phyloP scores from a whole-genome alignment of 64 coral and sea anemone species.

The Catalaphyllia jardinei region DNA sequence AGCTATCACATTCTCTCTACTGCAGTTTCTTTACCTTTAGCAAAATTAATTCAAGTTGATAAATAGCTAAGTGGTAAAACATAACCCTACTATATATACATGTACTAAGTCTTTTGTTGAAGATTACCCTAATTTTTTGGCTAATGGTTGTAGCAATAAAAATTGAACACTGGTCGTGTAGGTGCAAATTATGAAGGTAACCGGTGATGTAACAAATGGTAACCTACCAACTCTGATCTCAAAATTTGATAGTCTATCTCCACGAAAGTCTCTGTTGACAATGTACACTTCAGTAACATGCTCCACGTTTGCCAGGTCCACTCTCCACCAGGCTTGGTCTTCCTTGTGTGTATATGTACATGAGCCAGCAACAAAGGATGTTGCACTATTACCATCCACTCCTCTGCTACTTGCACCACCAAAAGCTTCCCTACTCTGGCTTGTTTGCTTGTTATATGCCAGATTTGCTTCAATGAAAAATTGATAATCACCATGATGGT shows the following conservation, averaged over 20 bases:
- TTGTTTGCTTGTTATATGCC: too few relatives aligned
- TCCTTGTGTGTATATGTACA: neutral
- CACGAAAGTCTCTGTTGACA: neutral
- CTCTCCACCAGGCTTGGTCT: slow-evolving; percentile 21
- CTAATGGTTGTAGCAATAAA: too few relatives aligned
- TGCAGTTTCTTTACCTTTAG: too few relatives aligned
- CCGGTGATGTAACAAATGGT: neutral
- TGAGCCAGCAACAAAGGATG: neutral
- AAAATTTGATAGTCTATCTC: neutral
- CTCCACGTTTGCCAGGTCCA: slow-evolving; percentile 9
- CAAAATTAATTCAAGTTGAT: too few relatives aligned
- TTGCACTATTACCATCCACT: slow-evolving; percentile 10
- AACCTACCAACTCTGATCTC: slow-evolving; percentile 48
- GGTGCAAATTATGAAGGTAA: neutral
- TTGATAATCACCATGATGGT: neutral
- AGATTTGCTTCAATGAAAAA: neutral
- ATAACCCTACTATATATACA: too few relatives aligned
- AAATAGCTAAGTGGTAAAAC: too few relatives aligned
- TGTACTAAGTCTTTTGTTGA: too few relatives aligned
- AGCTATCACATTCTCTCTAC: too few relatives aligned
- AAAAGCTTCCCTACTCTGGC: neutral
- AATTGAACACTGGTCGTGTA: too few relatives aligned
- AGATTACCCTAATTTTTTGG: too few relatives aligned
- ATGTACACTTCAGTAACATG: slow-evolving; percentile 29
- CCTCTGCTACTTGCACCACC: neutral